These are phyloP conservation scores for Patella pellucida DNA, from an alignment of 2,888 invertebrate genomes.

Conservation along the genomic window DNA sequence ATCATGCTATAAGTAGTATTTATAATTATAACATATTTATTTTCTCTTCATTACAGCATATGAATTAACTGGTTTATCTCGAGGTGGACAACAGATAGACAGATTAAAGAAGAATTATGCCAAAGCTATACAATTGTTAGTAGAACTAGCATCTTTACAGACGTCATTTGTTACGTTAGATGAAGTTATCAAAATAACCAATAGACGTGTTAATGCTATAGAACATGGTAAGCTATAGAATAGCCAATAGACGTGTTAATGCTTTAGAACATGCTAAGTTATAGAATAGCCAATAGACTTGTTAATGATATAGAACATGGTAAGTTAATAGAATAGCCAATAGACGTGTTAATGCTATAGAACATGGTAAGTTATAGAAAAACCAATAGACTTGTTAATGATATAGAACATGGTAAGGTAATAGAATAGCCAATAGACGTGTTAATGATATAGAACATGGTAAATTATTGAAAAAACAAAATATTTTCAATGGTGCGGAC, in stretches of 20 bases:
- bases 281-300: not conserved
- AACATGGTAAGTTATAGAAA: slow-evolving; percentile 81
- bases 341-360: slow-evolving; percentile 98
- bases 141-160: slow-evolving; percentile 97
- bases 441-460: slow-evolving; percentile 99
- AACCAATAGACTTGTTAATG: too few relatives aligned
- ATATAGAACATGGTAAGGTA: slow-evolving; percentile 77
- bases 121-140: slow-evolving; percentile 93
- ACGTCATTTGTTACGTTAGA: slow-evolving; percentile 98
- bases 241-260: slow-evolving; percentile 98
- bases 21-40: slow-evolving; percentile 3
- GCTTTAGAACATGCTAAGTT: slow-evolving; percentile 95
- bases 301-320: too few relatives aligned
- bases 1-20: too few relatives aligned
- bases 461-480: slow-evolving; percentile 68
- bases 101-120: slow-evolving; percentile 97
- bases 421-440: slow-evolving; percentile 98
- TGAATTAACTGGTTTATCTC: slow-evolving; percentile 94
- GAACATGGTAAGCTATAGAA: slow-evolving; percentile 96
- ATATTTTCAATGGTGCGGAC: too few relatives aligned
- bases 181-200: slow-evolving; percentile 98
- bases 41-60: slow-evolving; percentile 76
- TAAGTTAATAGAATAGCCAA: slow-evolving; percentile 98
- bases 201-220: slow-evolving; percentile 98
- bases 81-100: slow-evolving; percentile 97